Base-by-base conservation (phyloP, 2,797 vertebrate genomes). In the Esox masquinongy region DNA sequence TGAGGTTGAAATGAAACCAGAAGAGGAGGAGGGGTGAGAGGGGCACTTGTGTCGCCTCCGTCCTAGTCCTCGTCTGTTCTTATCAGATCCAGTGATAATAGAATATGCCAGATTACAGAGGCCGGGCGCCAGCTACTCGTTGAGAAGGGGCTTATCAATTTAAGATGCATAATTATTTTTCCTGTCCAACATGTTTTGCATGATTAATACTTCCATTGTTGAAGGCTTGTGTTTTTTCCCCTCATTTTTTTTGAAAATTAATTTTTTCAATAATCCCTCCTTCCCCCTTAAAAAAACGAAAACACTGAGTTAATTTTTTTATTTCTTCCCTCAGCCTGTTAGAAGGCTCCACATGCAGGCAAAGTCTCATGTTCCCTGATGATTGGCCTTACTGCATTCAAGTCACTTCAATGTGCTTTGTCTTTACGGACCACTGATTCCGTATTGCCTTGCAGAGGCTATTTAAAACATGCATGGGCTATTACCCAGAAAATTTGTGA, bases 71-170 rank as follows among this genome's bases (percentile, higher is more conserved):
- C 31, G 29, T 17, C 31, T 51, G 56, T 15, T 26, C 51, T 83
- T 82, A 85, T 83, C 83, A 80, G 86, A 83, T 85, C 51, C 53
- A 69, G 74, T 64, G 76, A 81, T 86, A 81, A 84, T 86, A 74
- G 74, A 85, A 85, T 79, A 73, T 36, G 68, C 72, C 72, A 84
- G 82, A 86, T 83, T 84, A 81, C 71, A 79, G 77, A 63, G 72
- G 76, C 74, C 74, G 36, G 73, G 74, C 68, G 63, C 72, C 71
- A 75, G 74, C 73, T 72, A 84, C 78, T 81, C 81, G 82, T 83
- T 83, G 77, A 86, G 72, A 74, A 74, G 69, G 43, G 43, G 63
- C 78, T 88, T 88, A 88, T 88, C 85, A 82, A 74, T 69, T 59
- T 67, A 49, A 69, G 64, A 75, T 34, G 75, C 77, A 76, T 83